These are phyloP conservation scores for Paralvinella palmiformis DNA, from an alignment of 1,140 invertebrate species.

Conservation along the genomic window DNA sequence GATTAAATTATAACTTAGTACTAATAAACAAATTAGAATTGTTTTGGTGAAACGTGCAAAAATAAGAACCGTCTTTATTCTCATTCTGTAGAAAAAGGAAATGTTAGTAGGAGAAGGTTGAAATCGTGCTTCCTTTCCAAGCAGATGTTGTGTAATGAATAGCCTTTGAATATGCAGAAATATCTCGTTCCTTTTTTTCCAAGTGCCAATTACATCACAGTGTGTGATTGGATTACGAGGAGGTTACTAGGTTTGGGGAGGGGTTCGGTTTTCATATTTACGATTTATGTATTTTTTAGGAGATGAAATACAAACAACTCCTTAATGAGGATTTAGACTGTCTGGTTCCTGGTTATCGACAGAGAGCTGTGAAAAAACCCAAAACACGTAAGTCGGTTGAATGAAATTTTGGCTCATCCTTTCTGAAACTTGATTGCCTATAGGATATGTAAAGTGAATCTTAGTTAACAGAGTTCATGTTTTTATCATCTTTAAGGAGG, in stretches of 20 bases:
- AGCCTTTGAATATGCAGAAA: background rate
- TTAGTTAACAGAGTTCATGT: too few relatives aligned
- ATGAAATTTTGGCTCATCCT: too few relatives aligned
- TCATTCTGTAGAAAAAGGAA: too few relatives aligned
- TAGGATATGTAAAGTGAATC: too few relatives aligned
- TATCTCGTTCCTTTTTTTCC: background rate
- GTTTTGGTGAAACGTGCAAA: too few relatives aligned
- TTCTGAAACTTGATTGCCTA: too few relatives aligned
- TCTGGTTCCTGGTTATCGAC: slow-evolving; percentile 8
- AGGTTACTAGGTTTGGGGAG: background rate
- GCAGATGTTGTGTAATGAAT: background rate
- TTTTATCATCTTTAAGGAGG: too few relatives aligned
- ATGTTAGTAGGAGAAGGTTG: too few relatives aligned
- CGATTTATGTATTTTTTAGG: background rate
- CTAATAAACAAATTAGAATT: too few relatives aligned
- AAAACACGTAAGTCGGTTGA: slow-evolving; percentile 11
- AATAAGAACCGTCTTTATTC: too few relatives aligned
- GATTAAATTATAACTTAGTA: too few relatives aligned
- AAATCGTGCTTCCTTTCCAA: too few relatives aligned
- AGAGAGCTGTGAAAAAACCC: background rate
- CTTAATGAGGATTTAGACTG: slow-evolving; percentile 11
- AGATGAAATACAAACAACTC: slow-evolving; percentile 9
- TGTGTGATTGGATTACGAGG: background rate
- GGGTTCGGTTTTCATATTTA: background rate
- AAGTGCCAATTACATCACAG: background rate